Conservation (phyloP, 2,888 invertebrate species). For the Scaptodrosophila latifasciaeformis region DNA sequence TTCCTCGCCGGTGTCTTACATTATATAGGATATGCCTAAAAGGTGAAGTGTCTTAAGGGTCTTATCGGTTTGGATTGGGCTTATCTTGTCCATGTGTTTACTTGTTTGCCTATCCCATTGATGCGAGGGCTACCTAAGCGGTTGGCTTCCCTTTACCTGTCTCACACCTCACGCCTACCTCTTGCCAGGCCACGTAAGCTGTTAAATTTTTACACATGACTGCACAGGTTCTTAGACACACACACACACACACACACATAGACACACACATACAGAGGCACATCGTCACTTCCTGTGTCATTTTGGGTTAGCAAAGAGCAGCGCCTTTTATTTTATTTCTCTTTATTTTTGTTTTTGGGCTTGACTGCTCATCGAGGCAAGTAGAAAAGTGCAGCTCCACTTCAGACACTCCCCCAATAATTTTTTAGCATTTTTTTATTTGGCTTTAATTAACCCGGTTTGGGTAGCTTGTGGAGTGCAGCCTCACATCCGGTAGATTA, state of each 20-base stretch:
- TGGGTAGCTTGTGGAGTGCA: conserved; percentile 27
- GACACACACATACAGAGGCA: background rate
- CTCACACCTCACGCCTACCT: background rate
- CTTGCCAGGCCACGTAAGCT: conserved; percentile 26
- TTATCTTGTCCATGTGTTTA: background rate
- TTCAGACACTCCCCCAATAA: conserved; percentile 1
- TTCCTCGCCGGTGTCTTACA: too few relatives aligned
- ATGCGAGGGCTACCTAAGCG: conserved; percentile 24
- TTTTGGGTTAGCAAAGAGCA: background rate
- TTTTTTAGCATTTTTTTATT: conserved; percentile 40
- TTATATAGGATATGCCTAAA: too few relatives aligned
- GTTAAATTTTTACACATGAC: conserved; percentile 61
- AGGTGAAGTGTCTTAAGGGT: too few relatives aligned
- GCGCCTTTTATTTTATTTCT: conserved; percentile 17
- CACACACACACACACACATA: conserved; percentile 10
- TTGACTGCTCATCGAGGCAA: too few relatives aligned
- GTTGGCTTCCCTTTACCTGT: conserved; percentile 25
- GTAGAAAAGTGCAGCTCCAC: conserved; percentile 21
- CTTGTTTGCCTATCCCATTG: conserved; percentile 29
- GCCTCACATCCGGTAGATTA: conserved; percentile 56
- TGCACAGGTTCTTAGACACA: conserved; percentile 51
- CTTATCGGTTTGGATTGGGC: too few relatives aligned
- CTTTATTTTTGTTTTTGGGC: background rate
- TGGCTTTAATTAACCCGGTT: conserved; percentile 47
- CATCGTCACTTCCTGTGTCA: conserved; percentile 48